Base-by-base conservation (phyloP, 2,888 invertebrate genomes). In the Lithophane leautieri region DNA sequence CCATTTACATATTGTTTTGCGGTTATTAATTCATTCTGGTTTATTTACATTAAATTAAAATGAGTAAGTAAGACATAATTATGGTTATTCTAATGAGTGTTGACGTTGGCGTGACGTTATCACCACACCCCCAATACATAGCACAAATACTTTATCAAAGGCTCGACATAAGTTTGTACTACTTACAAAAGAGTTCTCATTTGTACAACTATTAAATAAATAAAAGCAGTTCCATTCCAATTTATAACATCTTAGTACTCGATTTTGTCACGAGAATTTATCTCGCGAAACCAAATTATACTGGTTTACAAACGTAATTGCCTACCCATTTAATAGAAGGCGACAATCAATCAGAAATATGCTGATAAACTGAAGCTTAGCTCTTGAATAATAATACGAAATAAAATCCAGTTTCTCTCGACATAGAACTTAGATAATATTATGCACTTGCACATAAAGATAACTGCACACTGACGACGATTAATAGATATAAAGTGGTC, bases 101-200 rank as follows among this genome's bases (percentile, higher is more conserved):
- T 50, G 56, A 44, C n/a, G 50, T 40, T 77, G 47, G 14, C 14
- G 12, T 84, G 79, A 80, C 82, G 85, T 71, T 34, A 60, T 11
- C 54, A 76, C 75, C 86, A 87, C 86, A 78, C 87, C 86, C 84
- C 87, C 75, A 54, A 73, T 66, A 73, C 66, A 70, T 61, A 73
- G 78, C 75, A 25, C 44, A 65, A 63, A 73, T 70, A 75, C 52
- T 73, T 58, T 58, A 83, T 70, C 40, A 54, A 63, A 66, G 16
- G 47, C 42, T 71, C 65, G 22, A 72, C 66, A 47, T 28, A 61
- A 8, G 22, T 42, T 65, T 67, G 73, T 22, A 67, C 76, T 75
- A 76, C 67, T 65, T 79, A 47, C 44, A 54, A 69, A 63, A n/a
- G 52, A 71, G 25, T 58, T 74, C n/a, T 68, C 56, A 70, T 54